These are phyloP conservation scores for Pseudolaguvia tuberculata DNA, from an alignment of 2,113 vertebrate species.

Conservation along the genomic window DNA sequence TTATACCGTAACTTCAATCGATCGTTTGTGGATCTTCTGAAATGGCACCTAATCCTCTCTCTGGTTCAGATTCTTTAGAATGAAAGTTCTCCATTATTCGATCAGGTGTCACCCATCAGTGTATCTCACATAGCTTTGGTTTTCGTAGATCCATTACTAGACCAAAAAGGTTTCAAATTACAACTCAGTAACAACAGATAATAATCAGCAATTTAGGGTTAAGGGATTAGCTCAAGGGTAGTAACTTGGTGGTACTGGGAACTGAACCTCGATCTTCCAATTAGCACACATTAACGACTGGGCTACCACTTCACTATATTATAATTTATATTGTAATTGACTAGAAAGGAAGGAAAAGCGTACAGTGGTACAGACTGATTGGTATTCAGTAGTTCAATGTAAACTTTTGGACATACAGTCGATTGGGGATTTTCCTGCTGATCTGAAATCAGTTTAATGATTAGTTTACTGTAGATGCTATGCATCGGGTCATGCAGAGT, in stretches of 20 bases:
- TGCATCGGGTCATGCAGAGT: background rate
- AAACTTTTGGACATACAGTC: background rate
- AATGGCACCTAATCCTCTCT: no score
- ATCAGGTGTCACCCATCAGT: background rate
- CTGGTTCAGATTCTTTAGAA: background rate
- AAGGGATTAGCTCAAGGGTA: no score
- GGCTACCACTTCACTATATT: no score
- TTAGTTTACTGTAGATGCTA: background rate
- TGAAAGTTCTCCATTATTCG: no score
- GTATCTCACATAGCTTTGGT: background rate
- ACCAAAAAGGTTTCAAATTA: background rate
- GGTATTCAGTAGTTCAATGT: no score
- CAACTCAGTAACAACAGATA: background rate
- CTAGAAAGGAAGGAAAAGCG: background rate
- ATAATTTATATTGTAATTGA: background rate
- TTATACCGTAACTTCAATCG: no score
- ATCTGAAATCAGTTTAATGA: slow-evolving; percentile 8
- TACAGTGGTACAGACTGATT: background rate
- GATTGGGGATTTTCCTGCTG: background rate
- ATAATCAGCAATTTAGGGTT: background rate
- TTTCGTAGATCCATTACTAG: background rate
- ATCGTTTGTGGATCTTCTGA: no score
- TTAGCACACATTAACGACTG: no score
- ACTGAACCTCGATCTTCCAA: no score
- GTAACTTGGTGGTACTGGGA: no score